Percentiles rank a stretch among this genome's conserved stretches.
Evolutionary conservation across 1,140 invertebrate genomes (phyloP).

Genomic region (Drosophila funebris): DNA sequence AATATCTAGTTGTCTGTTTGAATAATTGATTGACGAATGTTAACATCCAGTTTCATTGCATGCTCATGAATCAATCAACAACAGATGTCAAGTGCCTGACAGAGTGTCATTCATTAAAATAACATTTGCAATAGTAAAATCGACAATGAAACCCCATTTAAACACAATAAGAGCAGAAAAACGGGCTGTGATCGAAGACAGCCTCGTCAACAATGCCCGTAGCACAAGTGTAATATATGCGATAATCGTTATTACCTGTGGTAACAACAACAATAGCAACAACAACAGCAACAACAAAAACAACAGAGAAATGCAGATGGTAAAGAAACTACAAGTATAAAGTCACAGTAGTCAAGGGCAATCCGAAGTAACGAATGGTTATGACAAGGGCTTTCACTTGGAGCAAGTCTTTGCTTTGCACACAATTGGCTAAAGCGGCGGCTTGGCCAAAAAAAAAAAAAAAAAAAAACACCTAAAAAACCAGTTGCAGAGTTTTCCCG

Average conservation of each 20-base stretch:
- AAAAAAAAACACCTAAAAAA: slow-evolving; percentile 41
- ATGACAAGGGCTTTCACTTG: slow-evolving; percentile 62
- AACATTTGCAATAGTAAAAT: slow-evolving; percentile 44
- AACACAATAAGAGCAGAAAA: slow-evolving; percentile 25
- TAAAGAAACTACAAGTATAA: neutral
- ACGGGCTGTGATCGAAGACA: neutral
- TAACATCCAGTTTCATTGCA: neutral
- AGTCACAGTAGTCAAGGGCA: slow-evolving; percentile 19
- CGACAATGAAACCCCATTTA: neutral
- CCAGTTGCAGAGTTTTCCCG: slow-evolving; percentile 73
- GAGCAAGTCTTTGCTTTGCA: slow-evolving; percentile 34
- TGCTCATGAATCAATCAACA: slow-evolving; percentile 62
- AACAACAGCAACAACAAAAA: too few relatives aligned
- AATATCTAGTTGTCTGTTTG: neutral
- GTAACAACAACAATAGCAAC: neutral
- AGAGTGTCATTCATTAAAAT: slow-evolving; percentile 61
- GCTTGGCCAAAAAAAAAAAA: slow-evolving; percentile 4
- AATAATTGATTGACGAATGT: neutral
- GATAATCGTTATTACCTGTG: slow-evolving; percentile 20
- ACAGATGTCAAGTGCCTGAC: slow-evolving; percentile 59
- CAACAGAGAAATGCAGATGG: neutral
- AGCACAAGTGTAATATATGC: slow-evolving; percentile 27
- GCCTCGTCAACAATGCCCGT: neutral
- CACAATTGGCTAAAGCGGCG: slow-evolving; percentile 25
- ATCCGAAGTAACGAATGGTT: neutral